Base-by-base conservation (phyloP, 2,888 invertebrate genomes). In the Himalopsyche tibetana region DNA sequence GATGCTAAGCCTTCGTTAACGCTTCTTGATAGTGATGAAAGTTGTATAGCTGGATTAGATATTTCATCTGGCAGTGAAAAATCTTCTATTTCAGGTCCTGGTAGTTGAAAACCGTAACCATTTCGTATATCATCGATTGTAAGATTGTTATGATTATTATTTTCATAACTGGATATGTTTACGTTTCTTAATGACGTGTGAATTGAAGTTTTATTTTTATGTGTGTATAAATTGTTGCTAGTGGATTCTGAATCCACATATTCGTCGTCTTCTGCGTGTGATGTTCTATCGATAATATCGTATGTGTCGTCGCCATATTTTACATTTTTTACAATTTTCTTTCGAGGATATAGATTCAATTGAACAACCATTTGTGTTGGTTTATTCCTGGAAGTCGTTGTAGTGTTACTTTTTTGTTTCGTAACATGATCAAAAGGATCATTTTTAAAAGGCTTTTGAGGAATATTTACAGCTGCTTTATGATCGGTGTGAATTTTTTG, bases 331-430 rank as follows among this genome's bases (percentile, higher is more conserved):
- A 89, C 42, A 89, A 88, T 90, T 87, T 93, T 94, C 86, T 92
- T 93, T 84, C 94, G 92, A 0, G 94, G 94, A 89, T 94, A 95
- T 11, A 95, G 91, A 91, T 95, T 95, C n/a, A 95, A 91, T 87
- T 95, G 95, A 6, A 95, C 93, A 89, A 95, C 92, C 92, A 95
- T 94, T 89, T 95, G 95, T 69, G 94, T 93, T n/a, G 91, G 90
- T 63, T 63, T 63, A 19, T 63, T 63, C 28, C 28, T n/a, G 8
- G 63, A 1, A 63, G 63, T 0, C 9, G 6, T 19, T 19, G n/a
- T 63, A 45, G 91, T 91, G 11, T 84, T 83, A 83, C 88, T 63
- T n/a, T 87, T 19, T 17, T 74, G 51, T 82, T 55, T 84, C n/a
- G 74, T 38, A 15, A 15, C 36, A 11, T 40, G 56, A 15, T 82